Evolutionary conservation across 2,797 vertebrate species (phyloP).

Genomic region (Hirundo rustica): DNA sequence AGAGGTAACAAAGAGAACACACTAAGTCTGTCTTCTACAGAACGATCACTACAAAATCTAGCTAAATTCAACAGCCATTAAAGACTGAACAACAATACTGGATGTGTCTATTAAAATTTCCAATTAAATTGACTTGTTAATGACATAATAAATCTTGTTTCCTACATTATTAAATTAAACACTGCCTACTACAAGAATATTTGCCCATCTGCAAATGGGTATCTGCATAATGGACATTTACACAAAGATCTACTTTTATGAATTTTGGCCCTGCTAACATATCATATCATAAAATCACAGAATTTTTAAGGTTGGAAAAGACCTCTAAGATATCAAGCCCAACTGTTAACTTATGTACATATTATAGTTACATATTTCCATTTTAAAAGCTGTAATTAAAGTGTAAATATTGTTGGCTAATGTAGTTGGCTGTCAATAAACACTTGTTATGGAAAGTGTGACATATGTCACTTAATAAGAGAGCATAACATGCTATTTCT

Average conservation of each 20-base stretch:
- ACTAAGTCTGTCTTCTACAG: not conserved
- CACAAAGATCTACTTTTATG: not conserved
- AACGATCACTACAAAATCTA: not conserved
- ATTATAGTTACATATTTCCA: constrained; percentile 1
- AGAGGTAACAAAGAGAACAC: not conserved
- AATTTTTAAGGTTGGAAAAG: not conserved
- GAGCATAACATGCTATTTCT: constrained; percentile 12
- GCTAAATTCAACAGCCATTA: not conserved
- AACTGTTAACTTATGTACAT: not conserved
- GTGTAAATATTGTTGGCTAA: constrained; percentile 59
- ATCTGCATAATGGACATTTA: not conserved
- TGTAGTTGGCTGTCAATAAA: constrained; percentile 27
- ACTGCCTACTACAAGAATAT: not conserved
- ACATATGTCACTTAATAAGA: constrained; percentile 45
- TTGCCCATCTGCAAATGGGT: not conserved
- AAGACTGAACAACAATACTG: not conserved
- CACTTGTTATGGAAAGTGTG: constrained; percentile 21
- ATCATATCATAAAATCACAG: not conserved
- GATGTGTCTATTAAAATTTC: not conserved
- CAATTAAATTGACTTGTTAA: not conserved
- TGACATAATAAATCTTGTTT: constrained; percentile 1
- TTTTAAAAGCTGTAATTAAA: constrained; percentile 40
- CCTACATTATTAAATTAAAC: not conserved
- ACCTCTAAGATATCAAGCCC: not conserved
- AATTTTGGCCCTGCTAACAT: not conserved